phyloP scores from a whole-genome alignment of 2,113 vertebrate genomes.

The Saguinus midas region DNA sequence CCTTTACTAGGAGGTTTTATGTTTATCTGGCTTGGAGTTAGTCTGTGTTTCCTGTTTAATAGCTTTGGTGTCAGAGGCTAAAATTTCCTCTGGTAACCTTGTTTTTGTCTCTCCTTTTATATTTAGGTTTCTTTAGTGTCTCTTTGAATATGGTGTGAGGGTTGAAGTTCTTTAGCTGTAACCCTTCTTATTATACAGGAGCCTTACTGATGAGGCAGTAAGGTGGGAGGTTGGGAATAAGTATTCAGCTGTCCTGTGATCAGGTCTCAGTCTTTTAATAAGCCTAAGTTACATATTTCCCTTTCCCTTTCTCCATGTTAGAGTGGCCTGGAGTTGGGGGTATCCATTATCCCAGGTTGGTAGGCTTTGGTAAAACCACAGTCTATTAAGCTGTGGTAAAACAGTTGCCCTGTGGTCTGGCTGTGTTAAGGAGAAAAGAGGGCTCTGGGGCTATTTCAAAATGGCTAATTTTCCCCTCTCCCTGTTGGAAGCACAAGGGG shows the following conservation, averaged over 20 bases:
- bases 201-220: background rate
- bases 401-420: background rate
- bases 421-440: background rate
- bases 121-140: background rate
- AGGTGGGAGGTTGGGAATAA: background rate
- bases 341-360: background rate
- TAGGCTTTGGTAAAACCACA: background rate
- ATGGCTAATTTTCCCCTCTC: background rate
- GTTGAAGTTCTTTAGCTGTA: background rate
- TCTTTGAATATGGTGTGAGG: background rate
- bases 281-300: background rate
- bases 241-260: background rate
- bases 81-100: background rate
- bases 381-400: background rate
- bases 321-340: background rate
- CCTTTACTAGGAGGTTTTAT: background rate
- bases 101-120: background rate
- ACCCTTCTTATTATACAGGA: background rate
- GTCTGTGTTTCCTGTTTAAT: background rate
- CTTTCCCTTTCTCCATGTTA: background rate
- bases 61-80: background rate
- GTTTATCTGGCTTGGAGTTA: background rate
- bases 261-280: background rate
- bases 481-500: background rate
- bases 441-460: background rate